These are phyloP conservation scores for Agonopterix subpropinquella DNA, from an alignment of 2,888 invertebrate species.

Conservation along the genomic window DNA sequence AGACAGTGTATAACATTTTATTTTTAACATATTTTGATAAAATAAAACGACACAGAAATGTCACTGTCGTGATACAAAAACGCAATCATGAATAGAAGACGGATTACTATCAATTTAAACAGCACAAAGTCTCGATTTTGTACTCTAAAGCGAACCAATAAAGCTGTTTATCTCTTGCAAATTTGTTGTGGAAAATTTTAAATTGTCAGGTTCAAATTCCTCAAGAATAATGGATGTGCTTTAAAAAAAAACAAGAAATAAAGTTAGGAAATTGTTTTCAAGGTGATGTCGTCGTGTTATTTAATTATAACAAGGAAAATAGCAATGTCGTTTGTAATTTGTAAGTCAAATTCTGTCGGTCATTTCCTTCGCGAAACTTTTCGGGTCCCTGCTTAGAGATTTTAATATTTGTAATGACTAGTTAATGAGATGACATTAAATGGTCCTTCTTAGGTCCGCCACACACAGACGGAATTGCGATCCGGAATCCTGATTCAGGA, in stretches of 20 bases:
- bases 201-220: conserved; percentile 2
- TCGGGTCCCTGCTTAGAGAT: no score
- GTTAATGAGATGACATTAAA: no score
- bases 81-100: conserved; percentile 15
- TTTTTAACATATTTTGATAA: no score
- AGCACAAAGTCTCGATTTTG: conserved; percentile 4
- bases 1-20: no score
- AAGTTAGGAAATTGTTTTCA: conserved; percentile 9
- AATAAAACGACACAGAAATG: no score
- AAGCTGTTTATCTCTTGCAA: neutral
- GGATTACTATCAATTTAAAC: conserved; percentile 16
- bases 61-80: neutral
- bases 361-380: no score
- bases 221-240: conserved; percentile 3
- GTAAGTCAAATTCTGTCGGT: no score
- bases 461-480: no score
- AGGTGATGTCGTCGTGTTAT: conserved; percentile 6
- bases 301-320: neutral
- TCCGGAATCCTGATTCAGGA: no score
- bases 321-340: neutral
- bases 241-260: conserved; percentile 1
- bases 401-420: no score
- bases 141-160: neutral
- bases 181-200: neutral
- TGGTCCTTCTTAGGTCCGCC: no score